Conservation (phyloP, 2,888 invertebrate species). For the Zygothrica quintamaculata region DNA sequence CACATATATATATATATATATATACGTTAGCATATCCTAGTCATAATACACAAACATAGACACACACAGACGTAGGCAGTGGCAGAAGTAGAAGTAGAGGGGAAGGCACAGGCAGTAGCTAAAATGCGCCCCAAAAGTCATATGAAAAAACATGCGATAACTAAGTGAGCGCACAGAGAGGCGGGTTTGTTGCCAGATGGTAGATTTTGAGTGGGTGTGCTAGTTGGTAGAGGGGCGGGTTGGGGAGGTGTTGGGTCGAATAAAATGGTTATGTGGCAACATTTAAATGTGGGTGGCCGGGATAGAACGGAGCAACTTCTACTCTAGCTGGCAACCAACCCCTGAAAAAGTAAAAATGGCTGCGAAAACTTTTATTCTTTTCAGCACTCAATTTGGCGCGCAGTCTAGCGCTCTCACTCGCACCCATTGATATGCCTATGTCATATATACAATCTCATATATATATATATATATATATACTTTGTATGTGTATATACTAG, state of each 20-base stretch:
- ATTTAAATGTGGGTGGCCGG: conserved; percentile 80
- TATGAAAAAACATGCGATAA: conserved; percentile 79
- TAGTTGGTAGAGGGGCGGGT: neutral
- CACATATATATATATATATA: conserved; percentile 7
- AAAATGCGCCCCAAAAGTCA: conserved; percentile 77
- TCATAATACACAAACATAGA: neutral
- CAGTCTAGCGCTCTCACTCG: conserved; percentile 47
- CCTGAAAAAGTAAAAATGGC: conserved; percentile 79
- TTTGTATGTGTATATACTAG: conserved; percentile 21
- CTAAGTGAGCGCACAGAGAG: conserved; percentile 41
- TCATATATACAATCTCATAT: too few species aligned
- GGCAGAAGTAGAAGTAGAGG: neutral
- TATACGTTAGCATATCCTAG: neutral
- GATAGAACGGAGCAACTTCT: conserved; percentile 10
- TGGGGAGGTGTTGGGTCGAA: conserved; percentile 33
- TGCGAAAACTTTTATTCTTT: conserved; percentile 80
- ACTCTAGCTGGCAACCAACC: conserved; percentile 56
- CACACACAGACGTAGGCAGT: neutral
- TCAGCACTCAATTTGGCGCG: conserved; percentile 76
- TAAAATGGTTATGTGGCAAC: conserved; percentile 74
- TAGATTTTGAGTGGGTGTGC: neutral
- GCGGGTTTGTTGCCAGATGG: neutral
- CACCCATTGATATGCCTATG: conserved; percentile 26
- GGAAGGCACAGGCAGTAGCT: conserved; percentile 27
- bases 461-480: conserved; percentile 5